A percentile compares a stretch with the other conserved stretches of the same genome.
These are phyloP conservation scores for Albula glossodonta DNA, from an alignment of 2,113 vertebrate species.

Conservation along the genomic window DNA sequence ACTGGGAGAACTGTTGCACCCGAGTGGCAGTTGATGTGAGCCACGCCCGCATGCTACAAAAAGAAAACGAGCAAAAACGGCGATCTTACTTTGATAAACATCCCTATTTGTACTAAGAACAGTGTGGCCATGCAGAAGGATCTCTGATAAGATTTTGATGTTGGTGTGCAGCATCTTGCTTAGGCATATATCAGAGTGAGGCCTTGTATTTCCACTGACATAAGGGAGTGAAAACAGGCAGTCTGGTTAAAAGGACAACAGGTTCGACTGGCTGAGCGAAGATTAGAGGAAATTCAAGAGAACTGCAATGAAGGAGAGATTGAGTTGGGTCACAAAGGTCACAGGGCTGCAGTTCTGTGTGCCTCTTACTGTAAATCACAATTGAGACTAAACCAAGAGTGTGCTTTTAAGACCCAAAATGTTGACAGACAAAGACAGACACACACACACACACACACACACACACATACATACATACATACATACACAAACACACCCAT, in stretches of 20 bases:
- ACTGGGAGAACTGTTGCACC: slow-evolving; percentile 28
- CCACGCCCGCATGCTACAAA: background rate
- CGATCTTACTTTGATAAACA: background rate
- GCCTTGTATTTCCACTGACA: background rate
- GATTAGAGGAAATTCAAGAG: background rate
- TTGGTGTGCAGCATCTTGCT: background rate
- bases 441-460: too few relatives aligned
- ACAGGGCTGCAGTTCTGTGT: background rate
- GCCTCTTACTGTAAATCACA: background rate
- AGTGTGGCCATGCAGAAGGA: background rate
- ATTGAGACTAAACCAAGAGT: background rate
- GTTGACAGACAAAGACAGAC: background rate
- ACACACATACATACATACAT: too few relatives aligned
- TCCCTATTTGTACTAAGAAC: background rate
- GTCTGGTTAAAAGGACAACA: background rate
- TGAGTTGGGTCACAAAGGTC: too few relatives aligned
- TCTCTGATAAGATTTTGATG: background rate
- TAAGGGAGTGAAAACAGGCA: background rate
- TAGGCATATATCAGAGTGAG: background rate
- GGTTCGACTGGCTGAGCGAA: background rate
- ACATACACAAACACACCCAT: background rate
- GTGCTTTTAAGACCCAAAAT: background rate
- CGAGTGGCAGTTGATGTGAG: slow-evolving; percentile 3
- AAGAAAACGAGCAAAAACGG: background rate
- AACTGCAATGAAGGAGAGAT: too few relatives aligned